phyloP scores from a whole-genome alignment of 64 coral and sea anemone genomes.

The Dendrophyllia cribrosa region DNA sequence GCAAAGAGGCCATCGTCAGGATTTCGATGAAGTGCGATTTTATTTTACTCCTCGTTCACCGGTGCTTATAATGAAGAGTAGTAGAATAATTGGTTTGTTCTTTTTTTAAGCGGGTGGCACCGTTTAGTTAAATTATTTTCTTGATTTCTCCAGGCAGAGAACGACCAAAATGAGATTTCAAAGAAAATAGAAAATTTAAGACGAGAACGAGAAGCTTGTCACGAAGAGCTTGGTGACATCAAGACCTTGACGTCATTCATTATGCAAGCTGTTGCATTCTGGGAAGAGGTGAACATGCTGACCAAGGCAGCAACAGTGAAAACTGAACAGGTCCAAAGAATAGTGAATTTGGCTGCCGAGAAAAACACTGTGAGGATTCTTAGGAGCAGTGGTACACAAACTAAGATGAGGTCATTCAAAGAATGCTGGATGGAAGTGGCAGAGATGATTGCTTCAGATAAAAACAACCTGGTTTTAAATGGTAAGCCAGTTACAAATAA shows the following conservation, averaged over 20 bases:
- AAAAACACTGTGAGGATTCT: conserved; percentile 53
- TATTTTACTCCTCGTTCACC: too few species aligned
- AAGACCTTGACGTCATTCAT: conserved; percentile 32
- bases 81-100: too few species aligned
- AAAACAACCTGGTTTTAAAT: conserved; percentile 9
- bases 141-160: conserved; percentile 5
- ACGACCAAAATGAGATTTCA: not conserved
- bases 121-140: too few species aligned
- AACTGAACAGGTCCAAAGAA: conserved; percentile 38
- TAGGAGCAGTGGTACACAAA: conserved; percentile 13
- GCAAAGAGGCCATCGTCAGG: too few species aligned
- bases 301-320: conserved; percentile 4
- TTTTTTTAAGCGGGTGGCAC: too few species aligned
- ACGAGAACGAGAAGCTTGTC: conserved; percentile 14
- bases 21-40: too few species aligned
- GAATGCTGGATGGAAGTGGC: conserved; percentile 52
- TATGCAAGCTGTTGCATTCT: conserved; percentile 43
- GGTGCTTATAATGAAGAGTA: too few species aligned
- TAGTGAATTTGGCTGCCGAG: conserved; percentile 35
- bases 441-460: conserved; percentile 37
- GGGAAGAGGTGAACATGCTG: conserved; percentile 11
- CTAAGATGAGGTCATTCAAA: conserved; percentile 47
- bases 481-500: too few species aligned
- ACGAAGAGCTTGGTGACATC: conserved; percentile 44
- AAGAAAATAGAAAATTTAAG: not conserved